These are phyloP conservation scores for Progne subis DNA, from an alignment of 2,113 vertebrate genomes.

Conservation along the genomic window DNA sequence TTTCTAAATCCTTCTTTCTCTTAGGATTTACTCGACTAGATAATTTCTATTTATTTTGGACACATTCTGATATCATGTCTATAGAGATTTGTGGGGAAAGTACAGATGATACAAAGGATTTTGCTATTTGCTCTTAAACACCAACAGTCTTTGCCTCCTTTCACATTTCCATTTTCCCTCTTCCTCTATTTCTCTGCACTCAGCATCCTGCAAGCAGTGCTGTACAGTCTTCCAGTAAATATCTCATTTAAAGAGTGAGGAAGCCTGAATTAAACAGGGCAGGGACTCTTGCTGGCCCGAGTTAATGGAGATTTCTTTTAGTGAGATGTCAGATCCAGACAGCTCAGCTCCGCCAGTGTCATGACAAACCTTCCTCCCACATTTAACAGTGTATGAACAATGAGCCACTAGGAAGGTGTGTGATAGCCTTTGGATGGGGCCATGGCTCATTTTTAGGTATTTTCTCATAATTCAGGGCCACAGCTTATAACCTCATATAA, in stretches of 20 bases:
- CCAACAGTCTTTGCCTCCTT: not conserved
- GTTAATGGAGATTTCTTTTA: constrained; percentile 67
- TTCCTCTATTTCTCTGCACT: constrained; percentile 7
- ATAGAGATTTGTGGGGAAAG: not conserved
- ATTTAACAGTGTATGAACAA: not conserved
- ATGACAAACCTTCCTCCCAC: constrained; percentile 17
- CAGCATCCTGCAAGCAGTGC: constrained; percentile 40
- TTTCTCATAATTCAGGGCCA: not conserved
- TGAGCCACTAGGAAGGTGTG: not conserved
- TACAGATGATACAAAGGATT: not conserved
- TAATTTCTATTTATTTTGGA: constrained; percentile 15
- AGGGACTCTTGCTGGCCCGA: constrained; percentile 27
- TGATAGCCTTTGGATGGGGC: not conserved
- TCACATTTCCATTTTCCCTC: constrained; percentile 10
- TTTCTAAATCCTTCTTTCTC: constrained; percentile 1
- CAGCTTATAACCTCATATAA: not conserved
- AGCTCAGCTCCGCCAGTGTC: constrained; percentile 14
- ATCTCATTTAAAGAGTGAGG: constrained; percentile 51
- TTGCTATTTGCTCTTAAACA: not conserved
- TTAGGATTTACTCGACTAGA: not conserved
- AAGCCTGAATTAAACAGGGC: constrained; percentile 64
- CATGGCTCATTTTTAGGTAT: not conserved
- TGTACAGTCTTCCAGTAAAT: constrained; percentile 63
- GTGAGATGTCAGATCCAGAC: constrained; percentile 30
- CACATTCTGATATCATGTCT: not conserved